These are phyloP conservation scores for Decapterus maruadsi DNA, from an alignment of 2,797 vertebrate genomes.

Conservation along the genomic window DNA sequence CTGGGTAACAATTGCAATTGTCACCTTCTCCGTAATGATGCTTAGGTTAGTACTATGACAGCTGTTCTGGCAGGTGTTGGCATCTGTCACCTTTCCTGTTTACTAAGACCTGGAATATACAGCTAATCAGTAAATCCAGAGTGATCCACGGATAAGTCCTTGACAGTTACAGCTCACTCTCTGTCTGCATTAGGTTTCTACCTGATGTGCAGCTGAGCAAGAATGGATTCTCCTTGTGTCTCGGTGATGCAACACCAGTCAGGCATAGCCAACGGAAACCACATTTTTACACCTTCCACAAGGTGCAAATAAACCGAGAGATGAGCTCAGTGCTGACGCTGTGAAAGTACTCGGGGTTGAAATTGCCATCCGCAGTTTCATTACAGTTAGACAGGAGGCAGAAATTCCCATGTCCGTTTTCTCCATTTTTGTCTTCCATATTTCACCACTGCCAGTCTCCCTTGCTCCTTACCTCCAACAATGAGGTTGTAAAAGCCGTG, in stretches of 20 bases:
- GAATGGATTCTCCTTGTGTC: conserved; percentile 11
- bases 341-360: conserved; percentile 55
- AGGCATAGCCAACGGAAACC: conserved; percentile 20
- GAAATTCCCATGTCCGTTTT: conserved; percentile 25
- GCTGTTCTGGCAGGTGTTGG: conserved; percentile 25
- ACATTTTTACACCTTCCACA: conserved; percentile 41
- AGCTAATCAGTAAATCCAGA: conserved; percentile 38
- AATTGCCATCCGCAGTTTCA: conserved; percentile 49
- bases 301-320: conserved; percentile 50
- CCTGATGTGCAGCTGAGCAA: conserved; percentile 17
- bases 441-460: conserved; percentile 2
- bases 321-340: conserved; percentile 45
- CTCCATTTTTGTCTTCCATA: conserved; percentile 23
- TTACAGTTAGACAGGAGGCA: conserved; percentile 40
- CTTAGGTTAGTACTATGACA: conserved; percentile 18
- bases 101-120: conserved; percentile 38
- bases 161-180: conserved; percentile 24
- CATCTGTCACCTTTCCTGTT: conserved; percentile 45
- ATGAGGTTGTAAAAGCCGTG: conserved; percentile 38
- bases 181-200: conserved; percentile 15
- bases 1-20: neutral
- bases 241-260: conserved; percentile 15
- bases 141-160: conserved; percentile 2
- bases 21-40: conserved; percentile 30
- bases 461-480: conserved; percentile 9